Base-by-base conservation (phyloP, 35 echinoderm and acorn worm genomes). In the Nesometra sesokonis region DNA sequence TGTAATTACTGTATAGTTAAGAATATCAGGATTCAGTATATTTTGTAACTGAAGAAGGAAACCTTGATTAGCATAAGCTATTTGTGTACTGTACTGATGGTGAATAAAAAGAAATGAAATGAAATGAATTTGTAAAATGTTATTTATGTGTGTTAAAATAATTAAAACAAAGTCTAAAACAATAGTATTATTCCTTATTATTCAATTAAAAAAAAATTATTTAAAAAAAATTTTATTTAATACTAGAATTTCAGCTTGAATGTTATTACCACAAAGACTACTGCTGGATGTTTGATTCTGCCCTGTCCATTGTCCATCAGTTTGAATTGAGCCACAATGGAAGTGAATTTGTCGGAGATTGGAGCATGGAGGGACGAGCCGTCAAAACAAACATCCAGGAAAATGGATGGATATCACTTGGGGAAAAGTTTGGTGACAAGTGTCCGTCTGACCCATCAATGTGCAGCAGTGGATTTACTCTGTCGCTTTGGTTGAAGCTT, bases 401-500 rank as follows among this genome's bases (percentile, higher is more conserved):
- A 27, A 1, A 13, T 0, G 85, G 92, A 7, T 87, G 32, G 33
- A 43, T 93, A 33, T 47, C 87, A 29, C 33, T 87, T 0, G 88
- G 92, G 0, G 33, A 90, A 29, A 30, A 17, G 30, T 87, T 43
- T n/a, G 30, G 30, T 19, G 43, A 52, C 13, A 32, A 35, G 8
- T 93, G 93, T 67, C 89, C 86, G 30, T 87, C 85, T 33, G 67
- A 88, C 77, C 93, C 89, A 0, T 88, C 86, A 32, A 19, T 46
- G 23, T 97, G 95, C 77, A 47, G 13, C 2, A 36, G 93, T 90
- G 95, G 95, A 0, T 91, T 97, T 32, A 77, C 89, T 17, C 0
- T 97, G 7, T 83, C 89, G 11, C 21, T 91, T 9, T 97, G 95
- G 95, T 21, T 93, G 32, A 91, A 81, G 33, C 31, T 97, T 23